phyloP scores from a whole-genome alignment of 2,797 vertebrate genomes.

The Tenualosa thibaudeaui region DNA sequence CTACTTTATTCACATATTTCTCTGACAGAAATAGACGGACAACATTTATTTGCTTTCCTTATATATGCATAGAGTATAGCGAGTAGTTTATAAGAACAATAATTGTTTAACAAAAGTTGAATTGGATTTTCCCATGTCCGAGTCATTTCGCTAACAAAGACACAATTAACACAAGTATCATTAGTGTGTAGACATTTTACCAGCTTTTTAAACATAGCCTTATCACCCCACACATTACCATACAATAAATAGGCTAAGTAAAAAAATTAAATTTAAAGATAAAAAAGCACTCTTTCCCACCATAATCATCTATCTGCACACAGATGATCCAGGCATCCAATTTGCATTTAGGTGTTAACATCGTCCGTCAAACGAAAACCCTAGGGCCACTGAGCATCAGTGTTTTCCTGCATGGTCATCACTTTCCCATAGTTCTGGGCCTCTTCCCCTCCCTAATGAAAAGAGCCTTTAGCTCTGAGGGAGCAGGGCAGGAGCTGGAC shows the following conservation, averaged over 20 bases:
- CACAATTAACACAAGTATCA: background rate
- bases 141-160: background rate
- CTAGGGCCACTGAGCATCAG: background rate
- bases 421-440: constrained; percentile 51
- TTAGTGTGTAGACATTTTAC: background rate
- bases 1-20: constrained; percentile 21
- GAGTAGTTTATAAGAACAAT: background rate
- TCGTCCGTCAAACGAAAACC: background rate
- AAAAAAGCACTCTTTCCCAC: background rate
- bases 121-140: background rate
- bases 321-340: background rate
- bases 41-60: background rate
- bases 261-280: background rate
- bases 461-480: constrained; percentile 41
- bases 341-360: constrained; percentile 1
- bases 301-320: background rate
- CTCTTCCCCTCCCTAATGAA: constrained; percentile 50
- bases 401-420: constrained; percentile 53
- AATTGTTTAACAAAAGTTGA: background rate
- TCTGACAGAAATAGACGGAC: background rate
- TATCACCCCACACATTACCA: background rate
- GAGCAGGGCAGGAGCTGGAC: constrained; percentile 59
- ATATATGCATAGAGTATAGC: background rate
- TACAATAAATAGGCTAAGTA: background rate
- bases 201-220: background rate